Conservation (phyloP, 2,113 vertebrate genomes). For the Eudorcas thomsonii region DNA sequence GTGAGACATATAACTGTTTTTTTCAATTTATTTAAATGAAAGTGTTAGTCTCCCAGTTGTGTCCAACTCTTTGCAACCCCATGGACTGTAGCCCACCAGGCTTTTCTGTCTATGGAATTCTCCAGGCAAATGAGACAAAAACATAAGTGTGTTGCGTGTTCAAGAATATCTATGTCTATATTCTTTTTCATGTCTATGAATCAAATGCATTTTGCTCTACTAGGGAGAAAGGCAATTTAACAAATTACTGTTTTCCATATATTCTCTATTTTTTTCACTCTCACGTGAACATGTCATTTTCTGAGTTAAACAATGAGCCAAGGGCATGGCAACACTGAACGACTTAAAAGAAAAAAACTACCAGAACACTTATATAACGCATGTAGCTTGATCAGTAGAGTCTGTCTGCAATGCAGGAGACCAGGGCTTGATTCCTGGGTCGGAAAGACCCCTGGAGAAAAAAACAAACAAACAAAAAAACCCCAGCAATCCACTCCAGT, state of each 20-base stretch:
- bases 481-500: background rate
- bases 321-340: background rate
- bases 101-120: background rate
- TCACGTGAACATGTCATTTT: background rate
- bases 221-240: background rate
- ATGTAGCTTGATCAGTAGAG: background rate
- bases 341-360: background rate
- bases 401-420: background rate
- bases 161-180: background rate
- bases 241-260: background rate
- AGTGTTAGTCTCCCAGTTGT: background rate
- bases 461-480: background rate
- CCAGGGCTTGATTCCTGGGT: background rate
- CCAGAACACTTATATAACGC: background rate
- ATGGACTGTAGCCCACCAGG: background rate
- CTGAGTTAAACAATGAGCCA: background rate
- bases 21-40: background rate
- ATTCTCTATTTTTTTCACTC: background rate
- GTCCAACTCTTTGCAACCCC: background rate
- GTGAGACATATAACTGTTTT: background rate
- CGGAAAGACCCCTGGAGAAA: background rate
- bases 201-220: background rate
- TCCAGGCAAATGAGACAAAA: background rate
- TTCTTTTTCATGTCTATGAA: background rate
- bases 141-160: background rate